Conservation (phyloP, 2,113 vertebrate genomes). For the Candoia aspera region DNA sequence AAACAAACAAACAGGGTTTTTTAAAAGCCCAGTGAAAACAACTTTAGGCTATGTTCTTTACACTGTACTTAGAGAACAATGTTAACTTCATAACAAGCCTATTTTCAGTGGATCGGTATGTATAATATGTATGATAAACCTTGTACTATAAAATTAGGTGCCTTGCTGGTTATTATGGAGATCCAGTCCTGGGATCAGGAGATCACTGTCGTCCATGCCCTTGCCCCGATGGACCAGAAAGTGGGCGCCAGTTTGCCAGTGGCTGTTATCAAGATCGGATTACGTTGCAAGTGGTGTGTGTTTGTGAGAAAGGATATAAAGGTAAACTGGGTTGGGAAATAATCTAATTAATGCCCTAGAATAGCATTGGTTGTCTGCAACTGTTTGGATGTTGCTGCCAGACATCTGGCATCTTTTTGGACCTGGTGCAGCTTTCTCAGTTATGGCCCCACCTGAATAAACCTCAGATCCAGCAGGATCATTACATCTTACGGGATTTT, state of each 20-base stretch:
- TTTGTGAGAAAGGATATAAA: constrained; percentile 86
- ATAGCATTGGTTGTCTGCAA: neutral
- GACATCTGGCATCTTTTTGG: no score
- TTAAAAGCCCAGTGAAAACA: neutral
- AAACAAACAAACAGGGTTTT: neutral
- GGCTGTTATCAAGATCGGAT: constrained; percentile 84
- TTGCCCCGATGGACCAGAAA: constrained; percentile 89
- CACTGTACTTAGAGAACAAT: neutral
- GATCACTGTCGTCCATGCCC: constrained; percentile 94
- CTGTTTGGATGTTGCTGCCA: neutral
- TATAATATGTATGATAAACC: neutral
- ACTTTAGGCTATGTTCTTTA: constrained; percentile 4
- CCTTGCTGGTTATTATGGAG: constrained; percentile 88
- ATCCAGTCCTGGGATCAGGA: constrained; percentile 89
- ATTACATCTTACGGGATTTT: no score
- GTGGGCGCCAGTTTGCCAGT: constrained; percentile 86
- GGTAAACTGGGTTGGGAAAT: constrained; percentile 70
- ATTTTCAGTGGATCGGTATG: neutral
- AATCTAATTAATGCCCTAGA: neutral
- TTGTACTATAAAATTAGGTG: constrained; percentile 74
- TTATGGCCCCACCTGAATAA: no score
- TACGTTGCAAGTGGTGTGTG: constrained; percentile 82
- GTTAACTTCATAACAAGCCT: neutral
- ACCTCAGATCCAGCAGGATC: no score
- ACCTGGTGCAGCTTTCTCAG: no score